phyloP scores from a whole-genome alignment of 2,888 invertebrate genomes.

The Microctonus brassicae region DNA sequence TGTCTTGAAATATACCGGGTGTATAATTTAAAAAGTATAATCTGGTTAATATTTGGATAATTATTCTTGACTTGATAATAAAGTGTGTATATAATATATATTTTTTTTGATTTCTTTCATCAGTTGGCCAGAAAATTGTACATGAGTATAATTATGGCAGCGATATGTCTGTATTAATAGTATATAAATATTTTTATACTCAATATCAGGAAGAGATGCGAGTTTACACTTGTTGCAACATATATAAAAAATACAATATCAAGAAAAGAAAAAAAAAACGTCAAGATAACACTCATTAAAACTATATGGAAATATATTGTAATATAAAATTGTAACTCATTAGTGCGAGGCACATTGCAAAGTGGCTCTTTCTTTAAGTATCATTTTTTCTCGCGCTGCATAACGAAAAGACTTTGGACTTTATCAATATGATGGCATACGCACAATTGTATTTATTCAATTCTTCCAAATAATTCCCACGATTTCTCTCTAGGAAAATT shows the following conservation, averaged over 20 bases:
- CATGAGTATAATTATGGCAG: not conserved
- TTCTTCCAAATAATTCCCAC: not conserved
- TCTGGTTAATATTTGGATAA: too few relatives aligned
- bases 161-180: not conserved
- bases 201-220: constrained; percentile 1
- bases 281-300: too few relatives aligned
- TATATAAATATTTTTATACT: not conserved
- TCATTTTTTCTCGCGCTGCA: not conserved
- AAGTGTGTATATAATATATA: too few relatives aligned
- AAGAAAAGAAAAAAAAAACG: too few relatives aligned
- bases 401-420: not conserved
- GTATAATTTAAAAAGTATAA: too few relatives aligned
- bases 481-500: not conserved
- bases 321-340: not conserved
- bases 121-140: too few relatives aligned
- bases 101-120: too few relatives aligned
- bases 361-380: not conserved
- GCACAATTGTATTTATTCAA: not conserved
- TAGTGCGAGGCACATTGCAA: not conserved
- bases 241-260: not conserved
- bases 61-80: too few relatives aligned
- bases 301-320: not conserved
- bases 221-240: not conserved
- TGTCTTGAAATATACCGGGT: too few relatives aligned
- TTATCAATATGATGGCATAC: not conserved